Conservation (phyloP, 1,140 invertebrate genomes). For the Ostrea denselamellosa region DNA sequence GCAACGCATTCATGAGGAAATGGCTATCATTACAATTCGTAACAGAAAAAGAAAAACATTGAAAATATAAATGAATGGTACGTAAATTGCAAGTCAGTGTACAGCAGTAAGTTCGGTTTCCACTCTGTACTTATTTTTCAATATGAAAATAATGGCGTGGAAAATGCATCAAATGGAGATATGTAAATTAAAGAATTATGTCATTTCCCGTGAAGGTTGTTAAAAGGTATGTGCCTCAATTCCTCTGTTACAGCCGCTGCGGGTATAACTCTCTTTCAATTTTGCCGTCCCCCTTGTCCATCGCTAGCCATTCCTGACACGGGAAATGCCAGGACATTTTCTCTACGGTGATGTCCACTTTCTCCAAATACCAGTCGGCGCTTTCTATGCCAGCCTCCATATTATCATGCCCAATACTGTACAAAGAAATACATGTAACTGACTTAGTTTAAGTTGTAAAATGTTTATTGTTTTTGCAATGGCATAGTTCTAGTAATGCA, state of each 20-base stretch:
- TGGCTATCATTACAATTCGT: too few relatives aligned
- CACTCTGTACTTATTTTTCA: too few relatives aligned
- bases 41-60: too few relatives aligned
- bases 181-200: too few relatives aligned
- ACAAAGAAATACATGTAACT: not conserved
- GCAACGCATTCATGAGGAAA: too few relatives aligned
- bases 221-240: too few relatives aligned
- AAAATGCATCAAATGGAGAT: too few relatives aligned
- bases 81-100: too few relatives aligned
- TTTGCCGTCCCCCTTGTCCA: slow-evolving; percentile 15
- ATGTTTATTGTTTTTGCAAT: not conserved
- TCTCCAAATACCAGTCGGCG: not conserved
- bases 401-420: slow-evolving; percentile 1
- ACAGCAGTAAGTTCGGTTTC: too few relatives aligned
- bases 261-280: not conserved
- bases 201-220: too few relatives aligned
- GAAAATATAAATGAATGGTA: too few relatives aligned
- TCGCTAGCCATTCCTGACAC: not conserved
- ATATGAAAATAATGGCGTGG: too few relatives aligned
- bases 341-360: not conserved
- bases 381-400: not conserved
- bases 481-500: not conserved
- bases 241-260: not conserved
- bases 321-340: not conserved
- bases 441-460: not conserved